Percentiles rank a stretch among this genome's conserved stretches.
Evolutionary conservation across 2,888 invertebrate species (phyloP).

Genomic region (Dasypogon diadema): DNA sequence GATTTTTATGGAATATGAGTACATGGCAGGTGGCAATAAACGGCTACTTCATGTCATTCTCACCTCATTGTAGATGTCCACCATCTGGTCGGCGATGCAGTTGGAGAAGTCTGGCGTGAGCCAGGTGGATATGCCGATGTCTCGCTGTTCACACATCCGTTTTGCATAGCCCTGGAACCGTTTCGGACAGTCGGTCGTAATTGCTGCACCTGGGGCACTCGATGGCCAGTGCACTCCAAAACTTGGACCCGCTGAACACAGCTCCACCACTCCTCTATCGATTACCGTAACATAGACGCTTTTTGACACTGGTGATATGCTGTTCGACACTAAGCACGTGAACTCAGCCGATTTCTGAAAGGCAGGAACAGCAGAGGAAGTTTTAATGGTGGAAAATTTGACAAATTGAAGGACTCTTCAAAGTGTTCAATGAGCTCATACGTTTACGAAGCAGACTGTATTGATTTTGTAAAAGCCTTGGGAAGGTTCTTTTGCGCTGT

Average conservation of each 20-base stretch:
- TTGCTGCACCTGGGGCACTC: conserved; percentile 81
- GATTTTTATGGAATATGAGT: conserved; percentile 38
- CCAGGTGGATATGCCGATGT: conserved; percentile 79
- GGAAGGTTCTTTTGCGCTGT: no score
- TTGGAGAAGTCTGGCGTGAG: conserved; percentile 80
- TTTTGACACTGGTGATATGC: conserved; percentile 71
- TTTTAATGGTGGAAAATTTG: background rate
- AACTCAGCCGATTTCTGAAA: conserved; percentile 82
- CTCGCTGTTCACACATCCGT: conserved; percentile 73
- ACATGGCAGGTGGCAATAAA: background rate
- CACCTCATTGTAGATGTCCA: conserved; percentile 76
- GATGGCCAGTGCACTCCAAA: conserved; percentile 75
- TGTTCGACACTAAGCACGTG: conserved; percentile 77
- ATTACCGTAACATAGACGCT: conserved; percentile 77
- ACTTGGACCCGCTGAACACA: conserved; percentile 72
- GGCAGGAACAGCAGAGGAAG: background rate
- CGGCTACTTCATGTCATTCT: conserved; percentile 58
- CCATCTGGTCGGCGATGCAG: conserved; percentile 77
- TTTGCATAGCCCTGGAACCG: conserved; percentile 71
- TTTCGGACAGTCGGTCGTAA: conserved; percentile 74
- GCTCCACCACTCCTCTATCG: conserved; percentile 72
- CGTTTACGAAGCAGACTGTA: no score
- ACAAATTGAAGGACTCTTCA: no score
- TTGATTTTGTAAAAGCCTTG: no score
- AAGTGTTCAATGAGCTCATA: no score